phyloP scores from a whole-genome alignment of 2,888 invertebrate genomes.

The Piscicola geometra region DNA sequence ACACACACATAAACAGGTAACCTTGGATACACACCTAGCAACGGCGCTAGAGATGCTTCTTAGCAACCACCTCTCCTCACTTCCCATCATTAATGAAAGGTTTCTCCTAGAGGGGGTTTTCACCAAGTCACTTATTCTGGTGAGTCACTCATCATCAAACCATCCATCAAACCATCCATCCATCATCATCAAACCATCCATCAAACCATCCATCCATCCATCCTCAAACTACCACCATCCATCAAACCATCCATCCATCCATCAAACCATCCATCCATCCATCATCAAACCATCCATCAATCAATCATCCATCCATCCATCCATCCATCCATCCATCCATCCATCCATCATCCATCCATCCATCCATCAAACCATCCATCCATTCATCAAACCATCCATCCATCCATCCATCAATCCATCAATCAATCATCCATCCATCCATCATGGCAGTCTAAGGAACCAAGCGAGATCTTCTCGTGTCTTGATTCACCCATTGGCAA shows the following conservation, averaged over 20 bases:
- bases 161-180: neutral
- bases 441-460: conserved; percentile 6
- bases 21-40: conserved; percentile 19
- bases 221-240: conserved; percentile 13
- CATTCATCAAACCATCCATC: neutral
- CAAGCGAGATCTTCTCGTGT: neutral
- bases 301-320: neutral
- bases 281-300: neutral
- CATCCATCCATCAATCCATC: neutral
- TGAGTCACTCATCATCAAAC: neutral
- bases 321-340: neutral
- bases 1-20: too few relatives aligned
- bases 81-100: conserved; percentile 34
- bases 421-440: neutral
- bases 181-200: too few relatives aligned
- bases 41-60: conserved; percentile 36
- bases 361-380: neutral
- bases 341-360: neutral
- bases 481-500: conserved; percentile 13
- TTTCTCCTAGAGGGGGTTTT: conserved; percentile 30
- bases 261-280: too few relatives aligned
- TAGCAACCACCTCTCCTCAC: conserved; percentile 27
- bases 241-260: neutral
- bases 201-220: neutral
- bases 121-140: conserved; percentile 36